Evolutionary conservation across 2,797 vertebrate species (phyloP), one percentile per base, ranked within the genome.

Genomic region (Chanos chanos): DNA sequence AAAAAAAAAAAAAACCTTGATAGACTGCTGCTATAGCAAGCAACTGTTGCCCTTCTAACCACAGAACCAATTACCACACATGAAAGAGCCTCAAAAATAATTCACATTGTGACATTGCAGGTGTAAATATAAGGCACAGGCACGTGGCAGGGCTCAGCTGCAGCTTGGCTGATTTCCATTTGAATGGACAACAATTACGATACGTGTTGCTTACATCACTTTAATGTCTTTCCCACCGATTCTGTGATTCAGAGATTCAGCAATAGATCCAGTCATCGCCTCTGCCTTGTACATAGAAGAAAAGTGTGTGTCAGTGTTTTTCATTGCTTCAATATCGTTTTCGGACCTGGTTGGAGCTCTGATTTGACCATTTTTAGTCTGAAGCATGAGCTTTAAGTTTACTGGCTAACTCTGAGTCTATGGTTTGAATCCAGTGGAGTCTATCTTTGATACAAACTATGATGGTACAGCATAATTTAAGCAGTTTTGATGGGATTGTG

Each of bases 141-240:
- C 76, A 57, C 53, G 56, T 6, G 3, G 31, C 62, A 39, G 70
- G 75, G 48, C 24, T 57, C 21, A 45, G 53, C 33, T 60, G 40
- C 74, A 80, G 77, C 62, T 66, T 39, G 66, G 62, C 52, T 65
- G 47, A 71, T 70, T 22, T 47, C 44, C 41, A 80, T 76, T 74
- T 72, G 34, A 57, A 64, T 57, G 30, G 58, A 64, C 67, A 70
- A 65, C 65, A 66, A 61, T 77, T 80, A 71, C 66, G 77, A 61
- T 44, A 49, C 56, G 60, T 45, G 28, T 60, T 62, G 41, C 51
- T 64, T 68, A 61, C 41, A 48, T 71, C 62, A 65, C 18, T 52
- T 59, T 51, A 68, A 62, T 59, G 52, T 43, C 21, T 15, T 53
- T n/a, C n/a, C n/a, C n/a, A n/a, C n/a, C n/a, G 16, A 63, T 49